Evolutionary conservation across 2,113 vertebrate species (phyloP).

Genomic region (Cephalopholis sonnerati): DNA sequence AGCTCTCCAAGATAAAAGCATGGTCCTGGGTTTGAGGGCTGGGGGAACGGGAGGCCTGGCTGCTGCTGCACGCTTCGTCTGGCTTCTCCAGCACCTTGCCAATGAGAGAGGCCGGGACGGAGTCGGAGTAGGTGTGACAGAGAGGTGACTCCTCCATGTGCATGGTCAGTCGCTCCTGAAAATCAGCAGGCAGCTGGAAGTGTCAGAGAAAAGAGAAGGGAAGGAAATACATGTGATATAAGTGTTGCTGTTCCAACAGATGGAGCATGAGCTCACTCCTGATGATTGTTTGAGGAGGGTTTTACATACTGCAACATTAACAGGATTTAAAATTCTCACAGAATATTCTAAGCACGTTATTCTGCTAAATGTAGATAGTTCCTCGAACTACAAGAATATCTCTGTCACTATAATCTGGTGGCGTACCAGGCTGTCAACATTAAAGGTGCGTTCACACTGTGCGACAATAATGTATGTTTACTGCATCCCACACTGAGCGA

Average conservation of each 20-base stretch:
- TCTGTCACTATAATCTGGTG: background rate
- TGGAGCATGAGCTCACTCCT: background rate
- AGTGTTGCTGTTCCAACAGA: background rate
- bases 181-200: constrained; percentile 91
- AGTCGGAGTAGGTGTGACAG: constrained; percentile 91
- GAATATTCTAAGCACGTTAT: background rate
- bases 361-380: background rate
- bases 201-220: constrained; percentile 22
- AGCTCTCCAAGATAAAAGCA: constrained; percentile 79
- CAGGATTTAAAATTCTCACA: background rate
- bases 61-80: constrained; percentile 88
- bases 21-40: constrained; percentile 87
- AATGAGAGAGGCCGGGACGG: constrained; percentile 91
- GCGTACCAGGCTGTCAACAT: background rate
- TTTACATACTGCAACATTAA: constrained; percentile 2
- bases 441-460: background rate
- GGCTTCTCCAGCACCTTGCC: constrained; percentile 94
- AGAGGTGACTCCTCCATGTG: constrained; percentile 91
- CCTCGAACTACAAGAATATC: background rate
- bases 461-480: background rate
- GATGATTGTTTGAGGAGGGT: background rate
- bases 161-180: constrained; percentile 93
- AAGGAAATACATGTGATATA: background rate
- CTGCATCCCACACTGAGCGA: background rate
- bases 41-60: constrained; percentile 89